Evolutionary conservation across 1,140 invertebrate genomes (phyloP), one percentile per base, ranked within the genome.

Genomic region (Bombus picipes): DNA sequence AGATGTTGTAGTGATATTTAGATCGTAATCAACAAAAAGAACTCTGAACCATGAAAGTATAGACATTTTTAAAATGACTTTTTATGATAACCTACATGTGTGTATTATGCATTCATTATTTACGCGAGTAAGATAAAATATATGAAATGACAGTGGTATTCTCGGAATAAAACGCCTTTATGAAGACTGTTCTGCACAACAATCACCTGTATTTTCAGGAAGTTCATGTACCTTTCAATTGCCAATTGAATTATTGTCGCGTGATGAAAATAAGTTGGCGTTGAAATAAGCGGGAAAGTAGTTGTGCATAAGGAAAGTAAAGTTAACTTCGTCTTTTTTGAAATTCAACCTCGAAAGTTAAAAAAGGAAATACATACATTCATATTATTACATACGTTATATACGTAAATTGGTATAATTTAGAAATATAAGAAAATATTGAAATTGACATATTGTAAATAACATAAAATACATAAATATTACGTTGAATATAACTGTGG

Each of bases 281-380:
- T 39, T 57, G 71, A 72, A 53, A 83, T 87, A 53, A 83, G 76
- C 59, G 83, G 76, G 86, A 87, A 87, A 87, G 86, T 87, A 59
- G 85, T 76, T 75, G 39, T 57, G 47, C 34, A 28, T 12, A 13
- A 76, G 22, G 74, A 76, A 57, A 76, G 47, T 57, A 34, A 75
- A 57, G 73, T 34, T 74, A 12, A 28, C 13, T 75, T 57, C 32
- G 13, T 57, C 47, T 59, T 75, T 28, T 25, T 9, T 75, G 47
- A 37, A 59, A 8, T 47, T 59, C 74, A 13, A 13, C 32, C 13
- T 13, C 25, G 25, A 37, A 57, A 9, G 18, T n/a, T 71, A 62
- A 62, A 62, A 62, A 0, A 3, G 12, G 28, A 13, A n/a, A n/a
- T 62, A 62, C 28, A 13, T n/a, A n/a, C 59, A n/a, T 13, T n/a